Conservation (phyloP, 2,888 invertebrate species). For the Nezara viridula region DNA sequence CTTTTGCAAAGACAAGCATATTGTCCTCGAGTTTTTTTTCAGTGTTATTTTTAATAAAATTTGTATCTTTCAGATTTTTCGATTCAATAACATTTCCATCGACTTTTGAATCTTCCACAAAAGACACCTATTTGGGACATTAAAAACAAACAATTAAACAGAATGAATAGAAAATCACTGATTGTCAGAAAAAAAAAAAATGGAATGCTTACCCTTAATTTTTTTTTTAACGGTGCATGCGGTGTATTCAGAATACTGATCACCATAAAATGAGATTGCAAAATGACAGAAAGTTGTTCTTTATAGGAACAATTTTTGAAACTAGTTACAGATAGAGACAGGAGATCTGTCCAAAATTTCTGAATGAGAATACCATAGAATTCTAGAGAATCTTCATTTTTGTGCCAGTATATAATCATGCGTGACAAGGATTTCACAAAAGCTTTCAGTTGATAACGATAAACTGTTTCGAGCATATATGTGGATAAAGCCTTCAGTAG, state of each 20-base stretch:
- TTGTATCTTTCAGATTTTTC: not conserved
- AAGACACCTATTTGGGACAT: constrained; percentile 40
- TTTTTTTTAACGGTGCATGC: constrained; percentile 63
- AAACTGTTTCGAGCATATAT: constrained; percentile 59
- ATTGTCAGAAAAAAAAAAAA: not conserved
- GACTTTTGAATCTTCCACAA: constrained; percentile 38
- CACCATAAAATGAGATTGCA: constrained; percentile 71
- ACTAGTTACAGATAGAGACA: constrained; percentile 50
- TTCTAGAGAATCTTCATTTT: constrained; percentile 46
- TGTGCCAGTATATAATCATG: constrained; percentile 61
- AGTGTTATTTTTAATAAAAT: not conserved
- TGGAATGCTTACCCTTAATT: constrained; percentile 59
- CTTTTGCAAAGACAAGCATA: not conserved
- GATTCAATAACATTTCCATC: not conserved
- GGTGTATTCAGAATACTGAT: constrained; percentile 70
- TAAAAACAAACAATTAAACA: not conserved
- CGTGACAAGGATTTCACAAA: constrained; percentile 59
- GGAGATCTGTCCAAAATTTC: constrained; percentile 60
- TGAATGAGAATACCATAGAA: constrained; percentile 54
- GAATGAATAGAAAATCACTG: not conserved
- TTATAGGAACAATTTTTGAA: constrained; percentile 62
- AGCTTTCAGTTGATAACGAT: constrained; percentile 57
- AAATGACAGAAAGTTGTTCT: constrained; percentile 63
- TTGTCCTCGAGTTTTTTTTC: constrained; percentile 50
- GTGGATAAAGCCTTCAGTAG: constrained; percentile 53